Evolutionary conservation across 2,797 vertebrate genomes (phyloP).

Genomic region (Leptoclinus maculatus): DNA sequence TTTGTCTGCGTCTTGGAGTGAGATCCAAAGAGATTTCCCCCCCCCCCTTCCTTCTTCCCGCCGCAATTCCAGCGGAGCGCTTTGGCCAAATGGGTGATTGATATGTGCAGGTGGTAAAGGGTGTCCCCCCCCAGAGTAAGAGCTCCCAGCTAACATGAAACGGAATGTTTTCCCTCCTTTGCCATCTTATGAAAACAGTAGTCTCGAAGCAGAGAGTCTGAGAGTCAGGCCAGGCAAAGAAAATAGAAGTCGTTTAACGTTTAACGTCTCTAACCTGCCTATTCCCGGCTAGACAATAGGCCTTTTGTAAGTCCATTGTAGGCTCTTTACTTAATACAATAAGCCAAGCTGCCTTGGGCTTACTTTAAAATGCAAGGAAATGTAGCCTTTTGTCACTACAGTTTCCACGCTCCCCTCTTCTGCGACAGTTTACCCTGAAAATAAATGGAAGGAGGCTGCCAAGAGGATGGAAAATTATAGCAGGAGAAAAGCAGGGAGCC

Average conservation of each 20-base stretch:
- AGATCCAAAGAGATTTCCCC: conserved; percentile 36
- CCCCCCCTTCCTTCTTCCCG: conserved; percentile 4
- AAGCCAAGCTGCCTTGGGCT: conserved; percentile 50
- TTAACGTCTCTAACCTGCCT: conserved; percentile 60
- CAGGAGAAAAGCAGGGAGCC: conserved; percentile 35
- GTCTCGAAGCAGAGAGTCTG: conserved; percentile 50
- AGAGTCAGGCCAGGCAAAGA: conserved; percentile 49
- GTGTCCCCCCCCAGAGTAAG: conserved; percentile 62
- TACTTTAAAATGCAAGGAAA: conserved; percentile 60
- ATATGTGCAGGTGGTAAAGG: conserved; percentile 78
- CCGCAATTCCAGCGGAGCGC: conserved; percentile 24
- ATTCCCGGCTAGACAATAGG: conserved; percentile 61
- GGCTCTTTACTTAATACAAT: conserved; percentile 47
- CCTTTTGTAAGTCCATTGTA: conserved; percentile 61
- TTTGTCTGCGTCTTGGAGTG: conserved; percentile 60
- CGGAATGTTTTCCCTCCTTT: conserved; percentile 58
- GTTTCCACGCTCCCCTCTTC: conserved; percentile 58
- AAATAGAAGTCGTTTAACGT: conserved; percentile 62
- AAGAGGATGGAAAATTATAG: conserved; percentile 60
- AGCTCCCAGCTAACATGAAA: conserved; percentile 72
- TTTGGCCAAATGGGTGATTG: conserved; percentile 64
- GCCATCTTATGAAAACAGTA: conserved; percentile 67
- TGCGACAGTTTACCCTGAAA: conserved; percentile 49
- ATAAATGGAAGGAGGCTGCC: conserved; percentile 51
- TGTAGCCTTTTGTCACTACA: conserved; percentile 64